Percentiles rank a stretch among this genome's conserved stretches.
Evolutionary conservation across 2,797 vertebrate genomes (phyloP).

Genomic region (Meriones psammophilus): DNA sequence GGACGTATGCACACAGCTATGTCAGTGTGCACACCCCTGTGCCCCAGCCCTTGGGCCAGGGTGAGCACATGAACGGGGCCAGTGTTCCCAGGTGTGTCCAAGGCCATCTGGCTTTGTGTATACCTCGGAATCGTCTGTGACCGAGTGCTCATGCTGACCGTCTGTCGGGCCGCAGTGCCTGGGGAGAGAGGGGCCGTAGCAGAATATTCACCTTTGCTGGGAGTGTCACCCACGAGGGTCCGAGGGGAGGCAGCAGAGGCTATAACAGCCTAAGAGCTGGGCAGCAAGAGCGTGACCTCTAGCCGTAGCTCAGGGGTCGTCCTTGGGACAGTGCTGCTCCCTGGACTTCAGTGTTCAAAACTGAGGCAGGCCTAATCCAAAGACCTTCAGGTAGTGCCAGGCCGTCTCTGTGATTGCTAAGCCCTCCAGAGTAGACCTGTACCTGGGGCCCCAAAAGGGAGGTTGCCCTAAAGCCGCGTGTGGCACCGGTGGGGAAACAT

Average conservation of each 20-base stretch:
- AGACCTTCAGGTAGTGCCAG: not conserved
- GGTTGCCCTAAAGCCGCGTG: rapidly evolving
- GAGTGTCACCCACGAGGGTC: rapidly evolving
- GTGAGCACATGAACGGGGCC: not conserved
- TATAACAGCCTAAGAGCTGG: not conserved
- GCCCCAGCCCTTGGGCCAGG: not conserved
- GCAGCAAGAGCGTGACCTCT: too few relatives aligned
- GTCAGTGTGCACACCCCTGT: rapidly evolving
- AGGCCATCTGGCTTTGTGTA: not conserved
- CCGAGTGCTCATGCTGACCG: rapidly evolving
- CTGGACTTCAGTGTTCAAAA: not conserved
- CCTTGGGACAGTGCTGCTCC: not conserved
- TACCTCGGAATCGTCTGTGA: not conserved
- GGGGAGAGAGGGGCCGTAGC: not conserved
- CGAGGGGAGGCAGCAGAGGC: too few relatives aligned
- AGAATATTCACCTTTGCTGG: not conserved
- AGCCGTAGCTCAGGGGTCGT: too few relatives aligned
- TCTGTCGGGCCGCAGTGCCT: rapidly evolving
- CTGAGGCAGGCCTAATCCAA: not conserved
- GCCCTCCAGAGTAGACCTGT: not conserved
- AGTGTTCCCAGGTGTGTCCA: not conserved
- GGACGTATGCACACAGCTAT: not conserved
- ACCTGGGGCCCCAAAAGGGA: not conserved
- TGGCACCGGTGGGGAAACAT: not conserved
- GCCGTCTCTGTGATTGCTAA: not conserved